Conservation (phyloP, 2,113 vertebrate species). For the Phrynocephalus versicolor region DNA sequence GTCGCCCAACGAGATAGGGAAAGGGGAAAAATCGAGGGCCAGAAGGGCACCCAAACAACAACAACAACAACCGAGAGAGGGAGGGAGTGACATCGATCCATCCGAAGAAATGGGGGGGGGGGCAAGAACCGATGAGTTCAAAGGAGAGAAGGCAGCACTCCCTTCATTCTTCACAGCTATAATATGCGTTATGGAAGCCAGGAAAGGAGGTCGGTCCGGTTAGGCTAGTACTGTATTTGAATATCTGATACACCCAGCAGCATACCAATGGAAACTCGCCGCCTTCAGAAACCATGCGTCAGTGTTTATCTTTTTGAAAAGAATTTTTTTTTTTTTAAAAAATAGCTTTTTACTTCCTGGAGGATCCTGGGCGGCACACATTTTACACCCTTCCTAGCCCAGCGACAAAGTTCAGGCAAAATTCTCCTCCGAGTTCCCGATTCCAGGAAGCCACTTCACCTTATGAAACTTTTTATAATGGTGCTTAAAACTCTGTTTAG, state of each 20-base stretch:
- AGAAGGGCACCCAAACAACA: background rate
- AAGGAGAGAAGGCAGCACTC: no score
- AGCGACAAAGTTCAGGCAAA: background rate
- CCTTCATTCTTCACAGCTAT: background rate
- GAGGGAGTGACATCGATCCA: fast-evolving
- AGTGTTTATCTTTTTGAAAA: background rate
- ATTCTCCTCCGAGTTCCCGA: background rate
- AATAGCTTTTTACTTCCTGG: no score
- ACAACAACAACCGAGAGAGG: background rate
- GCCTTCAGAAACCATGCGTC: background rate
- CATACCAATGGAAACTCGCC: background rate
- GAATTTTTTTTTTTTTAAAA: no score
- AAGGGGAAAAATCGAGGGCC: no score
- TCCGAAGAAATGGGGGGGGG: background rate
- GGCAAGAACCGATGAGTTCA: background rate
- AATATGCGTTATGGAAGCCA: background rate
- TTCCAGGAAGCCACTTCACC: background rate
- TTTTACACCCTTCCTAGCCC: no score
- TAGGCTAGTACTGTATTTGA: background rate
- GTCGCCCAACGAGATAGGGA: background rate
- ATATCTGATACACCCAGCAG: no score
- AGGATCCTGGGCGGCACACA: no score
- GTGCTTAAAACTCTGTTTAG: no score
- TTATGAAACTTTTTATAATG: background rate
- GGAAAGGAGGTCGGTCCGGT: no score